Evolutionary conservation across 1,140 invertebrate genomes (phyloP).

Genomic region (Steinernema khuongi): DNA sequence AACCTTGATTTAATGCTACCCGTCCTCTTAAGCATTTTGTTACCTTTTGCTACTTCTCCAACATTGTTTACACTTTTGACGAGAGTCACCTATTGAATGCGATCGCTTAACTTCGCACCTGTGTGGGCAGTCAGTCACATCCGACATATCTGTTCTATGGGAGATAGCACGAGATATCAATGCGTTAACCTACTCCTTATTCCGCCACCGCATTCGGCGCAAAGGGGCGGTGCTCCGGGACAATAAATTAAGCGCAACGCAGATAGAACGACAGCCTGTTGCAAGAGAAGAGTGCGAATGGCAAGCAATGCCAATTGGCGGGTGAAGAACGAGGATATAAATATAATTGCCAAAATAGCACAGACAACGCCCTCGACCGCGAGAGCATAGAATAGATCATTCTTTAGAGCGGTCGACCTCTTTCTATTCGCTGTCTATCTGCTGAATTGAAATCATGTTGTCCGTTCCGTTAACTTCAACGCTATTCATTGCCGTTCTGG

Average conservation of each 20-base stretch:
- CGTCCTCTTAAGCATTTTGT: too few relatives aligned
- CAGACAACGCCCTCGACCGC: slow-evolving; percentile 8
- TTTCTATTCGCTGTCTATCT: slow-evolving; percentile 9
- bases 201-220: neutral
- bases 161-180: neutral
- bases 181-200: neutral
- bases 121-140: neutral
- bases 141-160: neutral
- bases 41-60: too few relatives aligned
- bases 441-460: neutral
- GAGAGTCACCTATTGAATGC: too few relatives aligned
- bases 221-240: slow-evolving; percentile 4
- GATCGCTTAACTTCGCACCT: neutral
- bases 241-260: slow-evolving; percentile 16
- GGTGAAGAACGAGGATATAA: slow-evolving; percentile 16
- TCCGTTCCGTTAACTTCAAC: neutral
- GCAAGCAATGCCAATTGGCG: slow-evolving; percentile 16
- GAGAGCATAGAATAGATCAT: slow-evolving; percentile 15
- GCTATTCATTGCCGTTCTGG: neutral
- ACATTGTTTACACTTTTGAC: too few relatives aligned
- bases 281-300: slow-evolving; percentile 16
- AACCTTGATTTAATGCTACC: too few relatives aligned
- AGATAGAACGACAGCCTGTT: slow-evolving; percentile 10
- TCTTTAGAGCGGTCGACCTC: slow-evolving; percentile 12
- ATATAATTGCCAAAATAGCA: slow-evolving; percentile 17